Conservation (phyloP, 2,888 invertebrate species). For the Adela reaumurella region DNA sequence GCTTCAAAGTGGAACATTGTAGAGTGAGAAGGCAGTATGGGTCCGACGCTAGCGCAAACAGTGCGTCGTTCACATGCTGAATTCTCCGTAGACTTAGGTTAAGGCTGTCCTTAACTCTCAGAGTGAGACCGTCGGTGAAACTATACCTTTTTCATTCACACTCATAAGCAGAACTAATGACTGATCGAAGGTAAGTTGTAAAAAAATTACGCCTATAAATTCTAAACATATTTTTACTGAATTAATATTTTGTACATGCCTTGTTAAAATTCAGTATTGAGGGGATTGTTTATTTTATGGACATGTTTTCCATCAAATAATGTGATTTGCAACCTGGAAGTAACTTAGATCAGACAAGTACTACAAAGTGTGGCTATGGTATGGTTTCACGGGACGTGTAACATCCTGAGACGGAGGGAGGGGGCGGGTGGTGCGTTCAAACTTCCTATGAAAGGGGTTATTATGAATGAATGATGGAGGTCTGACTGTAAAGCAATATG, state of each 20-base stretch:
- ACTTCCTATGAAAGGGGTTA: slow-evolving; percentile 23
- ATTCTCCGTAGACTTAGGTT: neutral
- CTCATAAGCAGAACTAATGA: neutral
- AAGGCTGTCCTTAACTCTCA: neutral
- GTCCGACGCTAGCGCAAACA: neutral
- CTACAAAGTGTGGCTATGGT: slow-evolving; percentile 15
- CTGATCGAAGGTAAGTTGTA: neutral
- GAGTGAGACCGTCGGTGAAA: neutral
- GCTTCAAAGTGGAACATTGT: neutral
- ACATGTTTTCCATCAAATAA: too few relatives aligned
- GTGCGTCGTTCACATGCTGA: neutral
- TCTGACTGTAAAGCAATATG: too few relatives aligned
- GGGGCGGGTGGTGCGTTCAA: slow-evolving; percentile 28
- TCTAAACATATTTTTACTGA: neutral
- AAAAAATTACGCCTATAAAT: neutral
- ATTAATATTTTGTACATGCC: neutral
- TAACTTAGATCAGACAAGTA: too few relatives aligned
- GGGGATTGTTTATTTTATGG: too few relatives aligned
- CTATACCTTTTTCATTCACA: neutral
- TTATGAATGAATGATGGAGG: too few relatives aligned
- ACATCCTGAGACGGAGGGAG: slow-evolving; percentile 35
- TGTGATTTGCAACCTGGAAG: too few relatives aligned
- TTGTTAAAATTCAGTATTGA: too few relatives aligned
- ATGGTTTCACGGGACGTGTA: slow-evolving; percentile 31
- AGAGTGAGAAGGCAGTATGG: neutral